Evolutionary conservation across 2,888 invertebrate genomes (phyloP).

Genomic region (Acrocyrtus sp.): DNA sequence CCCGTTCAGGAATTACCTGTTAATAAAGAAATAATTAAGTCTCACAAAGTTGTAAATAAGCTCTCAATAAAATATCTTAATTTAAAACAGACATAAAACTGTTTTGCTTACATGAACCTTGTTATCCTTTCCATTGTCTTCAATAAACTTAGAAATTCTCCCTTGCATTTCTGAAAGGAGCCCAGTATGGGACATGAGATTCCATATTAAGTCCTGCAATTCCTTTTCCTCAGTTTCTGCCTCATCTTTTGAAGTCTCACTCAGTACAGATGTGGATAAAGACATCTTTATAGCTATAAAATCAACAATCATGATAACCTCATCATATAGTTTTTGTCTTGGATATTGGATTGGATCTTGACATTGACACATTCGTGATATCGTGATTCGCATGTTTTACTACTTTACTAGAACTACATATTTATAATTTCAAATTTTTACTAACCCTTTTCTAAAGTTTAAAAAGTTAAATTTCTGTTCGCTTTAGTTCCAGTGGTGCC

Average conservation of each 20-base stretch:
- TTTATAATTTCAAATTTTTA: no score
- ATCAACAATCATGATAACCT: not conserved
- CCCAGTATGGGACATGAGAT: constrained; percentile 56
- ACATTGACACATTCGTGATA: no score
- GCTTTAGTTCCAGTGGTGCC: no score
- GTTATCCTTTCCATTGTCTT: constrained; percentile 51
- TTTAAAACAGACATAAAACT: not conserved
- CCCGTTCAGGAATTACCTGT: constrained; percentile 48
- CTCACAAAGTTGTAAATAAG: no score
- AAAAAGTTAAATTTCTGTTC: no score
- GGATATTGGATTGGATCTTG: no score
- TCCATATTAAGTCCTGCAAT: constrained; percentile 57
- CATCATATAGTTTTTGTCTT: no score
- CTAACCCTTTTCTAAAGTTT: no score
- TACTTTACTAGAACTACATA: no score
- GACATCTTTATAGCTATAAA: constrained; percentile 25
- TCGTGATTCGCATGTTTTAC: no score
- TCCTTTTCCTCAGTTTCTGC: constrained; percentile 49
- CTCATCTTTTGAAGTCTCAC: constrained; percentile 41
- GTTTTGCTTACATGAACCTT: constrained; percentile 34
- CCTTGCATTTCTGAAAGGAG: constrained; percentile 56
- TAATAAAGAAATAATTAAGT: constrained; percentile 4
- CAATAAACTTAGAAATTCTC: constrained; percentile 58
- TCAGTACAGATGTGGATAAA: constrained; percentile 20
- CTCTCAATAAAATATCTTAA: constrained; percentile 5